Base-by-base conservation (phyloP, 2,888 invertebrate genomes). In the Dromius quadrimaculatus region DNA sequence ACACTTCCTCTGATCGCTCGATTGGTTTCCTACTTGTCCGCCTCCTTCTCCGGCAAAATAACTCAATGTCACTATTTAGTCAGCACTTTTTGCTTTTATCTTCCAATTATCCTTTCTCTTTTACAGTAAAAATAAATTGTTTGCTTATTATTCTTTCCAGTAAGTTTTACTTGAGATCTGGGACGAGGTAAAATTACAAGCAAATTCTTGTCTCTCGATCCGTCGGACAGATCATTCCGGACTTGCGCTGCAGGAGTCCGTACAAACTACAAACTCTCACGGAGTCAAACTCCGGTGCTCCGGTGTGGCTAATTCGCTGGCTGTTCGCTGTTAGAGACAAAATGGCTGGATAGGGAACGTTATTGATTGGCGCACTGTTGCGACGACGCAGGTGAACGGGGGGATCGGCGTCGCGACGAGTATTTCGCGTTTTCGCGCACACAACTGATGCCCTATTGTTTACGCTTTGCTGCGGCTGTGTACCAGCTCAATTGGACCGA, bases 271-370 rank as follows among this genome's bases (percentile, higher is more conserved):
- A n/a, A n/a, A n/a, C n/a, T n/a, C n/a, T n/a, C n/a, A n/a, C n/a
- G n/a, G n/a, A n/a, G n/a, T n/a, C n/a, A n/a, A n/a, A n/a, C n/a
- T n/a, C n/a, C n/a, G n/a, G n/a, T n/a, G n/a, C 34, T 57, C 17
- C 50, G 43, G 41, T 41, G 32, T 50, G 45, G 61, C 63, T 72
- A 61, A 50, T 71, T 62, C 71, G 47, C 59, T 61, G 45, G 36
- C 65, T 9, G 32, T 36, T 34, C 34, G 36, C 19, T 19, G 36
- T 36, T 78, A 79, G 81, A 82, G 82, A 82, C 82, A 82, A 82
- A 82, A 83, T 83, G 82, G 82, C 82, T 79, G 82, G 79, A 80
- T 78, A 76, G 81, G 79, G 81, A 78, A 78, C 77, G 78, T 79
- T 80, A 82, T 82, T 81, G 82, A 81, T 82, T 80, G 81, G 81